Evolutionary conservation across 2,888 invertebrate species (phyloP).

Genomic region (Chaetoderma sp.): DNA sequence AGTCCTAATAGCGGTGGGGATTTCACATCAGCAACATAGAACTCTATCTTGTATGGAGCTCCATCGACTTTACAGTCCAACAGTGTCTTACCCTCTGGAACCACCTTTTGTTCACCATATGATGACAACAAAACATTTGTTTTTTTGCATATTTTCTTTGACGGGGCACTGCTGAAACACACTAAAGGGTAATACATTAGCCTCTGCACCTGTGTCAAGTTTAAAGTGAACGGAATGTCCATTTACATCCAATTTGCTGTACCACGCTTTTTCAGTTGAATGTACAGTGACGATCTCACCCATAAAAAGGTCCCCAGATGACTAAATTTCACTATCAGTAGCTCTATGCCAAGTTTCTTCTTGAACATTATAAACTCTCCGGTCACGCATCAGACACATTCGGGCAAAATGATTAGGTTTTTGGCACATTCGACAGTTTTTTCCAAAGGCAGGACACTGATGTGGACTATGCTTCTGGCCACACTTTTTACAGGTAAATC

Average conservation of each 20-base stretch:
- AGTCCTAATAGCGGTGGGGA: neutral
- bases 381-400: too few species aligned
- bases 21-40: neutral
- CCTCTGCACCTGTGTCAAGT: slow-evolving; percentile 28
- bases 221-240: slow-evolving; percentile 19
- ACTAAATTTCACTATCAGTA: too few species aligned
- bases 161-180: neutral
- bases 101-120: neutral
- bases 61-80: neutral
- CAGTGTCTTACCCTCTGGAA: neutral
- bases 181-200: slow-evolving; percentile 24
- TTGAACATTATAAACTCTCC: too few species aligned
- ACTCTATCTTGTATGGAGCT: neutral
- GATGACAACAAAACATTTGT: neutral
- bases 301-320: too few species aligned
- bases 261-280: slow-evolving; percentile 13
- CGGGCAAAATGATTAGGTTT: slow-evolving; percentile 19
- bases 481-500: slow-evolving; percentile 24
- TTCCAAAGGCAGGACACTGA: slow-evolving; percentile 32
- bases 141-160: neutral
- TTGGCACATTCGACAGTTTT: slow-evolving; percentile 15
- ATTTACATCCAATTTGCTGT: slow-evolving; percentile 8
- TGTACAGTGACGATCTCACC: too few species aligned
- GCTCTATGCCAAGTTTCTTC: too few species aligned
- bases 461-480: slow-evolving; percentile 5